phyloP scores from a whole-genome alignment of 2,797 vertebrate genomes.

The Pipistrellus pipistrellus region DNA sequence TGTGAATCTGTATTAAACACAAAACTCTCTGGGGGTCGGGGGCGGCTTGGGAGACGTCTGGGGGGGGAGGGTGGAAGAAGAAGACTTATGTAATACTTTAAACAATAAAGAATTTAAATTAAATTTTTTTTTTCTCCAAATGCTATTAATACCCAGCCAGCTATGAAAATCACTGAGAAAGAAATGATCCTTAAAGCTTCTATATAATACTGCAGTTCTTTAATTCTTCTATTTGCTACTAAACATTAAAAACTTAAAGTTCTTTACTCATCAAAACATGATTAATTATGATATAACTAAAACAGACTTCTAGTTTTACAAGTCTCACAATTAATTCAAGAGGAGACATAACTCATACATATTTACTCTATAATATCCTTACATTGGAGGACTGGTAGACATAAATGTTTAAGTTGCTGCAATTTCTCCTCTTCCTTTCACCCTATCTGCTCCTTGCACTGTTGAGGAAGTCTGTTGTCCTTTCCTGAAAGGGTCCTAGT shows the following conservation, averaged over 20 bases:
- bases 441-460: slow-evolving; percentile 31
- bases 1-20: background rate
- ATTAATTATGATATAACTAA: slow-evolving; percentile 58
- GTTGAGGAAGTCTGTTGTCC: background rate
- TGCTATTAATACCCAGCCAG: background rate
- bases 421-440: slow-evolving; percentile 14
- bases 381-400: background rate
- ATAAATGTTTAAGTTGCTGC: slow-evolving; percentile 10
- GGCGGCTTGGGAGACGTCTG: too few relatives aligned
- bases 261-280: background rate
- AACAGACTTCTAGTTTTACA: slow-evolving; percentile 15
- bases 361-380: slow-evolving; percentile 36
- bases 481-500: slow-evolving; percentile 50
- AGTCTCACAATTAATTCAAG: background rate
- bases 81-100: too few relatives aligned
- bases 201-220: background rate
- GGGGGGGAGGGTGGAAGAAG: too few relatives aligned
- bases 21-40: background rate
- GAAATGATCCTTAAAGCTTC: background rate
- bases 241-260: slow-evolving; percentile 30
- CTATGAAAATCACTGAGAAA: background rate
- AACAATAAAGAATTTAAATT: too few relatives aligned
- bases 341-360: background rate
- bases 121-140: background rate
- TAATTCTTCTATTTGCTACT: slow-evolving; percentile 15